These are phyloP conservation scores for Eilema griseolum DNA, from an alignment of 2,888 invertebrate species.

Conservation along the genomic window DNA sequence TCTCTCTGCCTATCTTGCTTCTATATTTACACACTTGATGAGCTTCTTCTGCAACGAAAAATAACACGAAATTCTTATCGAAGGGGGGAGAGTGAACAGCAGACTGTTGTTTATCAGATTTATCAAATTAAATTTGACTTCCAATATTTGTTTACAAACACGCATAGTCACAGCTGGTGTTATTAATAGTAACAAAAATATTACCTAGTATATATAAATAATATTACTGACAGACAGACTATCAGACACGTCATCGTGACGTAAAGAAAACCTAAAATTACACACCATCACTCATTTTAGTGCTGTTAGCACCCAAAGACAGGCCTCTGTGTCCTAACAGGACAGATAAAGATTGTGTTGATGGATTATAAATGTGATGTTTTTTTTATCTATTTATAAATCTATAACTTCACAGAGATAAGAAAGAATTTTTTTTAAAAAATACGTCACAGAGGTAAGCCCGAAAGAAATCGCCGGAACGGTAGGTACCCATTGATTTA, in stretches of 20 bases:
- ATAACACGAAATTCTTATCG: too few relatives aligned
- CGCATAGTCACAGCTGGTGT: not conserved
- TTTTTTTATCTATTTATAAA: constrained; percentile 17
- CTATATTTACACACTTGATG: too few relatives aligned
- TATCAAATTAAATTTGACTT: not conserved
- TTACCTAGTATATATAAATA: not conserved
- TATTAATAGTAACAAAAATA: not conserved
- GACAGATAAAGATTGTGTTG: constrained; percentile 12
- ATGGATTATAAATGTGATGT: constrained; percentile 8
- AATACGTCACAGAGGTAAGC: not conserved
- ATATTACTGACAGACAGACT: not conserved
- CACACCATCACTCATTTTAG: not conserved
- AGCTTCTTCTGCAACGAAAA: too few relatives aligned
- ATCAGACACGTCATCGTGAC: not conserved
- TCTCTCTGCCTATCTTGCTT: too few relatives aligned
- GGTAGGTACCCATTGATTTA: too few relatives aligned
- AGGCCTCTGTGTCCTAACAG: not conserved
- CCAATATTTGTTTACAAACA: not conserved
- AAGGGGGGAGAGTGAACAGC: too few relatives aligned
- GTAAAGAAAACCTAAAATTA: not conserved
- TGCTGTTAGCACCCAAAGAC: not conserved
- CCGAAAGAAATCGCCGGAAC: not conserved
- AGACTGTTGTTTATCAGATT: too few relatives aligned
- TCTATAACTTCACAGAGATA: not conserved
- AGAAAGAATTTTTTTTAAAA: not conserved